Conservation (phyloP, 1,140 invertebrate species). For the Drosophila bipectinata region DNA sequence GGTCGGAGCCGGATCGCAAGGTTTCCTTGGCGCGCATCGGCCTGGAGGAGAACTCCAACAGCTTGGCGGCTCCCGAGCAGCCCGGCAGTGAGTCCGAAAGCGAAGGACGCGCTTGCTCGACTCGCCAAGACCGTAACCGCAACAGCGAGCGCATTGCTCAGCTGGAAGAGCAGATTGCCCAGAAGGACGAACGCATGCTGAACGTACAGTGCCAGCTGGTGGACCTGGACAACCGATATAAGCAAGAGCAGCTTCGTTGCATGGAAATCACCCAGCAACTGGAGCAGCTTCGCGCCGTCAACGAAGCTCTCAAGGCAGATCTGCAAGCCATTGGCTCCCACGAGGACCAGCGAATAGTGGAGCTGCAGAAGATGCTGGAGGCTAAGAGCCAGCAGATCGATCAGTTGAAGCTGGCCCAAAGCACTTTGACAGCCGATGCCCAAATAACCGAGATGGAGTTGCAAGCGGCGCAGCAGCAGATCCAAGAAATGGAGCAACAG, state of each 20-base stretch:
- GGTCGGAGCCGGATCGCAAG: conserved; percentile 92
- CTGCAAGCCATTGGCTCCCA: conserved; percentile 62
- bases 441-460: conserved; percentile 82
- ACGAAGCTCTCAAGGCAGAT: conserved; percentile 76
- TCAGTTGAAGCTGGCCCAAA: conserved; percentile 67
- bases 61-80: conserved; percentile 31
- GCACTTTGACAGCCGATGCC: conserved; percentile 73
- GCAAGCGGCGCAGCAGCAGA: conserved; percentile 65
- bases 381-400: conserved; percentile 55
- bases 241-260: conserved; percentile 84
- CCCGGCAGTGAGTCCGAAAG: conserved; percentile 75
- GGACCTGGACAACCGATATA: conserved; percentile 77
- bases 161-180: conserved; percentile 84
- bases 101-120: conserved; percentile 47
- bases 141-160: conserved; percentile 85
- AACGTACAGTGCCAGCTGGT: conserved; percentile 83
- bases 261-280: conserved; percentile 72
- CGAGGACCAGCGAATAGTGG: conserved; percentile 51
- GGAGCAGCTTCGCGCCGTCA: conserved; percentile 56
- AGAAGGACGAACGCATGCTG: conserved; percentile 83
- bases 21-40: conserved; percentile 92
- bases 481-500: conserved; percentile 64
- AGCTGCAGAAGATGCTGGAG: conserved; percentile 46
- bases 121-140: conserved; percentile 53
- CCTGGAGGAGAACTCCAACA: conserved; percentile 83